Evolutionary conservation across 37 sponge, comb jelly and placozoan species (phyloP), one percentile per base, ranked within the genome.

Genomic region (Spongilla lacustris): DNA sequence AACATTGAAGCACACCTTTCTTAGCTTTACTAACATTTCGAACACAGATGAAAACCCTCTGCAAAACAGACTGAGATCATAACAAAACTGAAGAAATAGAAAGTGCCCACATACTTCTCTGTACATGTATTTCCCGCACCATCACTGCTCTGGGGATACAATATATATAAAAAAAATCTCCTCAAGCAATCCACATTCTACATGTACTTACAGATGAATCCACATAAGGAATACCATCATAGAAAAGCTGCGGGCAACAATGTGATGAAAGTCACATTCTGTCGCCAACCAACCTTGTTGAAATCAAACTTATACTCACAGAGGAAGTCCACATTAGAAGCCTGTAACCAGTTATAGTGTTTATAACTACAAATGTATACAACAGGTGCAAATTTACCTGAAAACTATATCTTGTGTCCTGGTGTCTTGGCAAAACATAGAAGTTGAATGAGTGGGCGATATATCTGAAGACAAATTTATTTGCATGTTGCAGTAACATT

Each of bases 31-130:
- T 37, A 94, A 67, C 66, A 71, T 68, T 22, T 75, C 71, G 50
- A 94, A 90, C n/a, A 94, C 82, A 23, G 58, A 77, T 21, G 75
- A 69, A 71, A 94, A 94, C 36, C 94, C 94, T 66, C 86, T 29
- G 12, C 58, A 68, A 32, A 72, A 79, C 41, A 41, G n/a, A n/a
- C n/a, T n/a, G n/a, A n/a, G n/a, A n/a, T n/a, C n/a, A n/a, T n/a
- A 58, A 58, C 11, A 58, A 58, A 17, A 10, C 14, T 58, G 58
- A 58, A 58, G 19, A 58, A 1, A 1, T 58, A 8, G 4, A 46
- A 46, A 46, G 46, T 10, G n/a, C n/a, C n/a, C n/a, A 58, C 19
- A 14, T 17, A 34, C 80, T 58, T 79, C 80, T 28, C 24, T 79
- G 30, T 11, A 27, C 11, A 58, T 48, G n/a, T n/a, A n/a, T n/a